A percentile compares a stretch with the other conserved stretches of the same genome.
Conservation (phyloP, 1,140 invertebrate genomes). For the Papilio polyxenes region DNA sequence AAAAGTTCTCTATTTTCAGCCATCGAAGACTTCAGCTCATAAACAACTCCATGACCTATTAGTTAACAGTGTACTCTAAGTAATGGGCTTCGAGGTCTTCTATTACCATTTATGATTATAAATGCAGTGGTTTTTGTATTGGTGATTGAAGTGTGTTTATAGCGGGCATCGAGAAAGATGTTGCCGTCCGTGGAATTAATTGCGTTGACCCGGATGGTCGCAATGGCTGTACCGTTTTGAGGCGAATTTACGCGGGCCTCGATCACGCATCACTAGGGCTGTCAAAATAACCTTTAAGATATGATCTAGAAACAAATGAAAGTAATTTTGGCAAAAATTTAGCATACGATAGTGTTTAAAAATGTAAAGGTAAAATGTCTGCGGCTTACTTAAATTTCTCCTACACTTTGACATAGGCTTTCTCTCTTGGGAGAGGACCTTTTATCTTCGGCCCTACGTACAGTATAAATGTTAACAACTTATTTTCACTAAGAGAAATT, state of each 20-base stretch:
- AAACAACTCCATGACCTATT: background rate
- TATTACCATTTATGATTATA: background rate
- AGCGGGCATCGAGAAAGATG: slow-evolving; percentile 35
- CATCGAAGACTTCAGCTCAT: too few species aligned
- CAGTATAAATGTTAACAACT: slow-evolving; percentile 18
- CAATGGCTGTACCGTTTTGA: slow-evolving; percentile 51
- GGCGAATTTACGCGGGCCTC: slow-evolving; percentile 46
- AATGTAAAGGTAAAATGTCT: background rate
- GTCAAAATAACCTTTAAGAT: background rate
- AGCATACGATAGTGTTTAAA: background rate
- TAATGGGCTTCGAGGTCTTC: background rate
- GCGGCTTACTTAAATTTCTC: background rate
- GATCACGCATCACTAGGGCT: slow-evolving; percentile 44
- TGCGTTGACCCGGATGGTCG: slow-evolving; percentile 64
- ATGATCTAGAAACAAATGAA: background rate
- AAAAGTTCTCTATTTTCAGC: too few species aligned
- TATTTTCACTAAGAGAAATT: background rate
- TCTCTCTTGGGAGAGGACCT: background rate
- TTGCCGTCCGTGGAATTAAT: slow-evolving; percentile 49
- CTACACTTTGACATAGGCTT: background rate
- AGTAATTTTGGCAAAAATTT: background rate
- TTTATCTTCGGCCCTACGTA: background rate
- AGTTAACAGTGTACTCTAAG: background rate
- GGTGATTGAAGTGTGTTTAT: slow-evolving; percentile 8
- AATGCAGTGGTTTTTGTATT: background rate